These are phyloP conservation scores for Penaeus monodon DNA, from an alignment of 2,888 invertebrate genomes.

Conservation along the genomic window DNA sequence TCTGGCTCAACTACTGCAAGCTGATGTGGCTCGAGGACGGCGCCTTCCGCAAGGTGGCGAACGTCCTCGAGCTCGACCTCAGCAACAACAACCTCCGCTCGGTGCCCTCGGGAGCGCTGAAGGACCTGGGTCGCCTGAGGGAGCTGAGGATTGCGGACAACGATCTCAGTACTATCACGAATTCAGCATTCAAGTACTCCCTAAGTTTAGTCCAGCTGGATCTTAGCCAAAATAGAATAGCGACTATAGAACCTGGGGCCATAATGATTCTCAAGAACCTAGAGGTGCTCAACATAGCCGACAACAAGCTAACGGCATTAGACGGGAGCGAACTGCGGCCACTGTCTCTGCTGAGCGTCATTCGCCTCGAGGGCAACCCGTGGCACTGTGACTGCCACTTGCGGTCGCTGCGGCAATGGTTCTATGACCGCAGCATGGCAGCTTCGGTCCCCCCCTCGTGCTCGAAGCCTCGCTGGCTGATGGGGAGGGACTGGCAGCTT, in stretches of 20 bases:
- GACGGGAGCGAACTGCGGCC: no score
- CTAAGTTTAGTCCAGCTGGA: conserved; percentile 73
- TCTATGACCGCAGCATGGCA: conserved; percentile 66
- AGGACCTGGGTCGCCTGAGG: conserved; percentile 83
- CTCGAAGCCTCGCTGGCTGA: conserved; percentile 65
- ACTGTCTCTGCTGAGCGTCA: no score
- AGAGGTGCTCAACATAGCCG: no score
- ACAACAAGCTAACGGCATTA: no score
- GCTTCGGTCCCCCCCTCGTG: conserved; percentile 67
- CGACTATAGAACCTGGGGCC: no score
- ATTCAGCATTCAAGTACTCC: conserved; percentile 53
- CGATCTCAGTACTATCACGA: conserved; percentile 46
- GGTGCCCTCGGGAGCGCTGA: conserved; percentile 84
- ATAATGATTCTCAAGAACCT: no score
- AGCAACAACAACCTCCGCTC: conserved; percentile 85
- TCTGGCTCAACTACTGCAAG: conserved; percentile 85
- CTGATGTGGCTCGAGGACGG: conserved; percentile 87
- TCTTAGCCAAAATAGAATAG: conserved; percentile 69
- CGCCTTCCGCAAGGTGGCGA: conserved; percentile 88
- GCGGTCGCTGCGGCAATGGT: conserved; percentile 74
- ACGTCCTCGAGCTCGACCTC: conserved; percentile 89
- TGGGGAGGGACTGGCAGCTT: conserved; percentile 61
- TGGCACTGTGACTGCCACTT: conserved; percentile 87
- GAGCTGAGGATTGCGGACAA: conserved; percentile 84
- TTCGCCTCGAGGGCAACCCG: conserved; percentile 67